A percentile compares a stretch with the other conserved stretches of the same genome.
Evolutionary conservation across 2,888 invertebrate genomes (phyloP).

Genomic region (Watsonalla binaria): DNA sequence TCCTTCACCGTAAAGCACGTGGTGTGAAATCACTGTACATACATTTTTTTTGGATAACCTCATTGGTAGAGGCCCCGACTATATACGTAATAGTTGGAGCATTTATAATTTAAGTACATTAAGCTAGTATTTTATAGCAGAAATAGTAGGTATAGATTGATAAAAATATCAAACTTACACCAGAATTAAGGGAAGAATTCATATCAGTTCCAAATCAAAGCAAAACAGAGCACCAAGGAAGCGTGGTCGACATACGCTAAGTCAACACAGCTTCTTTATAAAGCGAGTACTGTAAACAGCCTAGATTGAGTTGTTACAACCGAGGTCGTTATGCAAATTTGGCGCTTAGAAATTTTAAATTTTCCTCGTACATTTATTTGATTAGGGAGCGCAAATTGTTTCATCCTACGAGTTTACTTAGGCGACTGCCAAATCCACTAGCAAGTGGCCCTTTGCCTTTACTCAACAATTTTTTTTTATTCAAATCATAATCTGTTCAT

Average conservation of each 20-base stretch:
- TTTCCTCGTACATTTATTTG: constrained; percentile 60
- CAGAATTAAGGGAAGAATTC: neutral
- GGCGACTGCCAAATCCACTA: constrained; percentile 29
- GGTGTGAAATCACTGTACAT: too few relatives aligned
- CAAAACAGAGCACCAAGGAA: neutral
- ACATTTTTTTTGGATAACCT: too few relatives aligned
- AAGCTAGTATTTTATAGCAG: too few relatives aligned
- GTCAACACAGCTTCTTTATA: constrained; percentile 21
- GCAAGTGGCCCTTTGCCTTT: constrained; percentile 31
- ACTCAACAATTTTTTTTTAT: constrained; percentile 27
- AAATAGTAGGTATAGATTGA: too few relatives aligned
- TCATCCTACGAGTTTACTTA: constrained; percentile 50
- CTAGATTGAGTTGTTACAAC: constrained; percentile 55
- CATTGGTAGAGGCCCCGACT: too few relatives aligned
- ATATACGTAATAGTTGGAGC: too few relatives aligned
- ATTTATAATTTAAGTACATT: too few relatives aligned
- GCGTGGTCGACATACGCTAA: neutral
- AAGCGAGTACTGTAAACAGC: constrained; percentile 26
- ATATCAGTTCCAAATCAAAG: neutral
- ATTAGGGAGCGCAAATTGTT: constrained; percentile 64
- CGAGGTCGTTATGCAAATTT: constrained; percentile 60
- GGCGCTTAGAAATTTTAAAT: constrained; percentile 49
- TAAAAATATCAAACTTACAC: neutral
- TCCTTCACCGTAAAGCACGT: too few relatives aligned
- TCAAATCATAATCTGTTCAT: too few relatives aligned